phyloP scores from a whole-genome alignment of 2,888 invertebrate species.

The Plagiodera versicolora region DNA sequence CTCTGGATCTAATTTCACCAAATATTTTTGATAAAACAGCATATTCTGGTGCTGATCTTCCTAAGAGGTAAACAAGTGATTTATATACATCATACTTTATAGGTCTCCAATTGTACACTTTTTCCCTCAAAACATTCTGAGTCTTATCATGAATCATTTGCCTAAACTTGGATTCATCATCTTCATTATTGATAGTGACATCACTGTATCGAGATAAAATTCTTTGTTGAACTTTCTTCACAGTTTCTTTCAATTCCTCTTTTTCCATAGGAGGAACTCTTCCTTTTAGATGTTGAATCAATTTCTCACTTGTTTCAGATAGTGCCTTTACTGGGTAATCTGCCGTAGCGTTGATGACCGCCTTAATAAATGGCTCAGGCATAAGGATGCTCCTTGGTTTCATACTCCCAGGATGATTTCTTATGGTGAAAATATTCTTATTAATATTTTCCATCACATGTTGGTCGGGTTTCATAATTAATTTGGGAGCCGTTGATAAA shows the following conservation, averaged over 20 bases:
- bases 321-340: slow-evolving; percentile 64
- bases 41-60: slow-evolving; percentile 75
- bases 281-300: slow-evolving; percentile 64
- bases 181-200: slow-evolving; percentile 50
- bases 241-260: slow-evolving; percentile 56
- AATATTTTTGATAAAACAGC: slow-evolving; percentile 71
- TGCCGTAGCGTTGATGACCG: slow-evolving; percentile 59
- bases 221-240: slow-evolving; percentile 51
- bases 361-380: slow-evolving; percentile 63
- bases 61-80: slow-evolving; percentile 70
- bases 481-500: not conserved
- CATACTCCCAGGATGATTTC: slow-evolving; percentile 73
- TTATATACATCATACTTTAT: slow-evolving; percentile 69
- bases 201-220: slow-evolving; percentile 43
- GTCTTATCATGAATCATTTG: slow-evolving; percentile 60
- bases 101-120: slow-evolving; percentile 74
- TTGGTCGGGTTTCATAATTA: slow-evolving; percentile 58
- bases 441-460: slow-evolving; percentile 57
- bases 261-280: slow-evolving; percentile 69
- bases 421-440: slow-evolving; percentile 62
- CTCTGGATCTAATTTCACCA: slow-evolving; percentile 68
- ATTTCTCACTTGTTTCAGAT: slow-evolving; percentile 57
- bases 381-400: slow-evolving; percentile 58
- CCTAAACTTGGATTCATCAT: slow-evolving; percentile 54
- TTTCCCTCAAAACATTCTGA: slow-evolving; percentile 60